These are phyloP conservation scores for Amia ocellicauda DNA, from an alignment of 2,113 vertebrate genomes.

Conservation along the genomic window DNA sequence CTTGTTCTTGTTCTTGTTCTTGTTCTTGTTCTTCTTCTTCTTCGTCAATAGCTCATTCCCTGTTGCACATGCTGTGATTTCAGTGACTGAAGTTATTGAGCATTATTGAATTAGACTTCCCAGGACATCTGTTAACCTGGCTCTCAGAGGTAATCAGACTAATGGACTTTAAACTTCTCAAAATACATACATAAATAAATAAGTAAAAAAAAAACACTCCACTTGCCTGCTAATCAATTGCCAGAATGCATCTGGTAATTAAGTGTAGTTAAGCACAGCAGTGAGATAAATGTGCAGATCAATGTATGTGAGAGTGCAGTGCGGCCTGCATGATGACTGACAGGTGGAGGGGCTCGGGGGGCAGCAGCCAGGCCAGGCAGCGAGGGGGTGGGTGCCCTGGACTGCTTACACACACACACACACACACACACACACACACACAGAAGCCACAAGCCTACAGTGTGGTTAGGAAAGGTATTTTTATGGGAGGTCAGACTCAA, in stretches of 20 bases:
- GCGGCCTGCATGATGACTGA: constrained; percentile 54
- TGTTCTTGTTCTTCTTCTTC: too few relatives aligned
- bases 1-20: too few relatives aligned
- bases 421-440: background rate
- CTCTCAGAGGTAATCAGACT: constrained; percentile 73
- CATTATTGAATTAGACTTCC: constrained; percentile 68
- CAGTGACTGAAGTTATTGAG: too few relatives aligned
- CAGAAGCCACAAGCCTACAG: background rate
- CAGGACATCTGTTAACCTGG: constrained; percentile 70
- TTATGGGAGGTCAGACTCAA: too few relatives aligned
- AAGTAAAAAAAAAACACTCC: constrained; percentile 69
- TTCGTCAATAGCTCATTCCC: too few relatives aligned
- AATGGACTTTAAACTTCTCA: constrained; percentile 74
- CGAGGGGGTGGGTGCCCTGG: constrained; percentile 7
- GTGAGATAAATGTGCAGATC: constrained; percentile 63
- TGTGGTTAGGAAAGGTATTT: too few relatives aligned
- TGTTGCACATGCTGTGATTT: too few relatives aligned
- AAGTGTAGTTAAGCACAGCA: constrained; percentile 57
- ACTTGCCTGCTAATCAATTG: constrained; percentile 68
- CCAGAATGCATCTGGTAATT: constrained; percentile 65
- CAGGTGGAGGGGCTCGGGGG: constrained; percentile 9
- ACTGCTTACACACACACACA: constrained; percentile 9
- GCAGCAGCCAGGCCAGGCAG: too few relatives aligned
- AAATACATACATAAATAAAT: constrained; percentile 75
- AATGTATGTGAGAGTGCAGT: constrained; percentile 47